Conservation (phyloP, 1,140 invertebrate species). For the Zelostemma sp. region DNA sequence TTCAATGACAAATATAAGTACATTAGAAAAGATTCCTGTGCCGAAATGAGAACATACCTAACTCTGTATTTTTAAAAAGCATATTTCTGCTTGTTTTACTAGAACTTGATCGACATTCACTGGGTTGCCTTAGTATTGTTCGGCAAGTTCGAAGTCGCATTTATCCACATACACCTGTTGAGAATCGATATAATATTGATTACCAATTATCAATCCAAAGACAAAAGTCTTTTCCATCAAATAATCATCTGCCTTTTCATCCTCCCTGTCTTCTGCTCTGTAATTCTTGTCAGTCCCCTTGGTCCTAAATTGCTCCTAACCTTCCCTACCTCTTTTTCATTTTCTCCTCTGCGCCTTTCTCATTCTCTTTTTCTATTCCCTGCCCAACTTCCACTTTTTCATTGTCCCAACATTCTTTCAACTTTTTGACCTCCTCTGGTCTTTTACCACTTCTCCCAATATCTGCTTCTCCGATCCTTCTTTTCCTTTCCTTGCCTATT, state of each 20-base stretch:
- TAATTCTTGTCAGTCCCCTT: too few species aligned
- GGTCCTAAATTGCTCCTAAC: too few species aligned
- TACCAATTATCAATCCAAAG: background rate
- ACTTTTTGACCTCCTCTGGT: too few species aligned
- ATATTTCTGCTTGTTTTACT: conserved; percentile 91
- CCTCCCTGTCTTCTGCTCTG: conserved; percentile 90
- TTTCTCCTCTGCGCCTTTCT: too few species aligned
- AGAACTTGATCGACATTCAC: conserved; percentile 87
- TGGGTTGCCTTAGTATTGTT: conserved; percentile 83
- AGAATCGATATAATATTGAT: conserved; percentile 24
- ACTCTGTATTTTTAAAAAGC: conserved; percentile 84
- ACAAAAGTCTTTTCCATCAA: conserved; percentile 7
- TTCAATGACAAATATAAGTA: conserved; percentile 3
- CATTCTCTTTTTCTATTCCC: too few species aligned
- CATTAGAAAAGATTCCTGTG: background rate
- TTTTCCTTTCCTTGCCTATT: too few species aligned
- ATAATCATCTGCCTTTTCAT: conserved; percentile 80
- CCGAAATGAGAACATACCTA: conserved; percentile 42
- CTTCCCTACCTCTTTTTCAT: too few species aligned
- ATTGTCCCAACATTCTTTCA: too few species aligned
- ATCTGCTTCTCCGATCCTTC: too few species aligned
- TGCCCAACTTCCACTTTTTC: too few species aligned
- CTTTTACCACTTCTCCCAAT: too few species aligned
- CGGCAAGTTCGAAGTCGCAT: conserved; percentile 89
- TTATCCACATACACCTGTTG: conserved; percentile 86